phyloP scores from a whole-genome alignment of 2,888 invertebrate genomes.

The Drepanosiphum platanoidis region DNA sequence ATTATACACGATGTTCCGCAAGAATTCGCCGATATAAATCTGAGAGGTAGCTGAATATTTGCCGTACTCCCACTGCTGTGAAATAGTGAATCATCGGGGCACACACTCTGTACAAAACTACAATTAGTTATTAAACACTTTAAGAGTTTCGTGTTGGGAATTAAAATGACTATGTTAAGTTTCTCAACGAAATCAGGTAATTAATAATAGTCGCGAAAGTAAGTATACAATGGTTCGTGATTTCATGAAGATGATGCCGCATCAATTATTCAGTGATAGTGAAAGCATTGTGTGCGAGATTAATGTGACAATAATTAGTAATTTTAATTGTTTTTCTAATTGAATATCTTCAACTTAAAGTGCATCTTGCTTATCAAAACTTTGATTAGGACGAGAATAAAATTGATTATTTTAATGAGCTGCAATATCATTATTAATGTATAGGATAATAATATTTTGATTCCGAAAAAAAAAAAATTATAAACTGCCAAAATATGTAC shows the following conservation, averaged over 20 bases:
- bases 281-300: conserved; percentile 41
- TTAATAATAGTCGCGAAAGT: conserved; percentile 34
- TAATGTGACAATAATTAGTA: conserved; percentile 2
- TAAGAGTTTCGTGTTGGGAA: not conserved
- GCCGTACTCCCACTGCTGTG: not conserved
- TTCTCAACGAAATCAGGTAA: conserved; percentile 26
- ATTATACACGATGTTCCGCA: not conserved
- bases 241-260: conserved; percentile 20
- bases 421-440: not conserved
- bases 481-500: not conserved
- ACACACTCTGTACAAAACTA: not conserved
- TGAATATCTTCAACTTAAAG: not conserved
- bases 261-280: conserved; percentile 37
- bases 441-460: too few relatives aligned
- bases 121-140: not conserved
- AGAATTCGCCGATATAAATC: not conserved
- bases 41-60: not conserved
- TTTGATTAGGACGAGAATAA: not conserved
- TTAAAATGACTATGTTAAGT: conserved; percentile 5
- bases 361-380: too few relatives aligned
- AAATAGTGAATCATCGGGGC: too few relatives aligned
- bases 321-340: not conserved
- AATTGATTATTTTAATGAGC: not conserved
- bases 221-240: conserved; percentile 24
- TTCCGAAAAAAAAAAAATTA: too few relatives aligned